Evolutionary conservation across 1,140 invertebrate species (phyloP), one percentile per base, ranked within the genome.

Genomic region (Macrocentrus cingulum): DNA sequence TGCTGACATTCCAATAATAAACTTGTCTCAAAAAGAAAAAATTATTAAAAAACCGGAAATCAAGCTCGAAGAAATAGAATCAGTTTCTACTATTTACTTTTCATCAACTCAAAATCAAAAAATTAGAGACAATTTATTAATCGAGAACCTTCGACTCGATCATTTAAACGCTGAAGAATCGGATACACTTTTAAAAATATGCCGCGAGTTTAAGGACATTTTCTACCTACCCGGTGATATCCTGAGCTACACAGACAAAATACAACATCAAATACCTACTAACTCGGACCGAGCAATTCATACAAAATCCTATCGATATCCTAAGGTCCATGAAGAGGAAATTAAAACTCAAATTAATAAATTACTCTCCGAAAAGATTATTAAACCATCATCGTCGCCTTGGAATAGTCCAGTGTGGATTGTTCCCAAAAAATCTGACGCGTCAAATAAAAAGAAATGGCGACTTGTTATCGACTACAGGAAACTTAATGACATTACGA

Each of bases 361-460:
- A 50, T 51, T 71, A 48, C 32, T 71, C 34, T 29, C 59, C 19
- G 13, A 50, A 3, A 62, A 62, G 15, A 60, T 75, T 0, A 69
- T 75, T 13, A 18, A 60, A 49, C 58, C 57, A 13, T 69, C 65
- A 2, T 44, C 53, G 44, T 67, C 64, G 2, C 52, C 81, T 9
- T 61, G 56, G 9, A 69, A 66, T 29, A 18, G 1, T n/a, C 45
- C 45, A 11, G 9, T 48, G 5, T 48, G 45, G 20, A 48, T 48
- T 0, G 50, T 67, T 19, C 59, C 59, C 11, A 63, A 65, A 50
- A 65, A 65, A 45, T 11, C 29, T 11, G 57, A 57, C 25, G n/a
- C n/a, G n/a, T 59, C 52, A 5, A 29, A 59, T 20, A 55, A 54
- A 13, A 55, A 53, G 16, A 56, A 53, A 41, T 60, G 36, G 18